Evolutionary conservation across 1,140 invertebrate species (phyloP).

Genomic region (Drosophila paulistorum): DNA sequence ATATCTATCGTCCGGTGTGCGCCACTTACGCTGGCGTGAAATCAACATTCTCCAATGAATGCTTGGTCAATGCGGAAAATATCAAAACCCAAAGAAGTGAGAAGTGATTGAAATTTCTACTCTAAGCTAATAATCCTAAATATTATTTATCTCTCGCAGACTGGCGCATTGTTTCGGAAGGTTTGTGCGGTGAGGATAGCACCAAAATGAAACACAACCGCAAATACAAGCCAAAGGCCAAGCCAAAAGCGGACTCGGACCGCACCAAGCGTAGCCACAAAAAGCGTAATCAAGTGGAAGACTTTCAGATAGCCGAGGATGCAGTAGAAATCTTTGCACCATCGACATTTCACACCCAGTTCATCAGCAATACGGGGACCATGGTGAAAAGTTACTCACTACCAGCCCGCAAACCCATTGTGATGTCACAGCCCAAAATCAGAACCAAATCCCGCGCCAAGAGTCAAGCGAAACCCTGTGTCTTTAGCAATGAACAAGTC

Average conservation of each 20-base stretch:
- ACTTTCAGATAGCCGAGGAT: constrained; percentile 62
- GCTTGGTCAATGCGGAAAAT: constrained; percentile 74
- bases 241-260: constrained; percentile 51
- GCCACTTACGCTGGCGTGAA: constrained; percentile 71
- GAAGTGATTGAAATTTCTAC: neutral
- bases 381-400: constrained; percentile 71
- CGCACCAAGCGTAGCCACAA: constrained; percentile 63
- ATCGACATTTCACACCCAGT: constrained; percentile 70
- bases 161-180: constrained; percentile 73
- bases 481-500: constrained; percentile 65
- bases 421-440: neutral
- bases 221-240: constrained; percentile 57
- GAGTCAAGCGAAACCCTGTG: constrained; percentile 40
- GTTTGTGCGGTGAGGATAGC: constrained; percentile 75
- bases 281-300: constrained; percentile 49
- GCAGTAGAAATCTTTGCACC: constrained; percentile 68
- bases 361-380: constrained; percentile 64
- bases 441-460: neutral
- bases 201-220: constrained; percentile 70
- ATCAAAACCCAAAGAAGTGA: constrained; percentile 62
- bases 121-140: neutral
- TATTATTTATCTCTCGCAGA: constrained; percentile 38
- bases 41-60: constrained; percentile 76
- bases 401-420: constrained; percentile 54
- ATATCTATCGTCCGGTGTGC: constrained; percentile 71